phyloP scores from a whole-genome alignment of 2,113 vertebrate genomes.

The Rhea pennata region DNA sequence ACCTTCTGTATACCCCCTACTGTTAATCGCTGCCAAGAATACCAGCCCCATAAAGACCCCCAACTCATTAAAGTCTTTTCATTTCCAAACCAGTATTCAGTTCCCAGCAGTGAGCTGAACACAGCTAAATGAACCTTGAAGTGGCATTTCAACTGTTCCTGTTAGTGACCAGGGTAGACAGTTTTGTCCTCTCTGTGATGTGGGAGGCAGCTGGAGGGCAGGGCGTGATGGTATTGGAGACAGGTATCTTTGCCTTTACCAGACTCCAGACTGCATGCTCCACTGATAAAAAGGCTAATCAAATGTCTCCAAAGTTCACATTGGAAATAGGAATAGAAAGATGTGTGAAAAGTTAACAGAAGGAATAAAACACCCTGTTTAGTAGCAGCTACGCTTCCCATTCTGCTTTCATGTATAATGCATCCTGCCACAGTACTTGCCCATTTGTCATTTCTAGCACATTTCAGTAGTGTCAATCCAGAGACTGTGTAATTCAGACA shows the following conservation, averaged over 20 bases:
- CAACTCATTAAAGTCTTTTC: constrained; percentile 81
- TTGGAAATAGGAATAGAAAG: neutral
- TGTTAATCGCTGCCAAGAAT: constrained; percentile 78
- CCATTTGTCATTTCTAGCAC: neutral
- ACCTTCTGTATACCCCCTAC: constrained; percentile 80
- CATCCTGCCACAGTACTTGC: neutral
- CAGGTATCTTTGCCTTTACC: constrained; percentile 58
- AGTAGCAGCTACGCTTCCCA: neutral
- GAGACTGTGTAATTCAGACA: neutral
- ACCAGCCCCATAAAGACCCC: constrained; percentile 77
- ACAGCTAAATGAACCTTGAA: constrained; percentile 79
- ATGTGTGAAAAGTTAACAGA: neutral
- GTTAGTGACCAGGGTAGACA: constrained; percentile 51
- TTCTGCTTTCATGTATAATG: neutral
- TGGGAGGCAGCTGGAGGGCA: constrained; percentile 70
- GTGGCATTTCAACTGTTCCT: constrained; percentile 72
- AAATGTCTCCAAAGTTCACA: constrained; percentile 44
- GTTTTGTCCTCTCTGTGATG: constrained; percentile 64
- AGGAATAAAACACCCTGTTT: neutral
- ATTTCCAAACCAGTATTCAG: constrained; percentile 79
- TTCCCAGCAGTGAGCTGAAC: constrained; percentile 77
- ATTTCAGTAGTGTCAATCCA: neutral
- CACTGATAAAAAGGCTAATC: constrained; percentile 56
- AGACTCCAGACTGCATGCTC: constrained; percentile 62
- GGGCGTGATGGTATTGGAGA: constrained; percentile 23